phyloP scores from a whole-genome alignment of 1,140 invertebrate genomes.

The Ceratoteleas bidentatus region DNA sequence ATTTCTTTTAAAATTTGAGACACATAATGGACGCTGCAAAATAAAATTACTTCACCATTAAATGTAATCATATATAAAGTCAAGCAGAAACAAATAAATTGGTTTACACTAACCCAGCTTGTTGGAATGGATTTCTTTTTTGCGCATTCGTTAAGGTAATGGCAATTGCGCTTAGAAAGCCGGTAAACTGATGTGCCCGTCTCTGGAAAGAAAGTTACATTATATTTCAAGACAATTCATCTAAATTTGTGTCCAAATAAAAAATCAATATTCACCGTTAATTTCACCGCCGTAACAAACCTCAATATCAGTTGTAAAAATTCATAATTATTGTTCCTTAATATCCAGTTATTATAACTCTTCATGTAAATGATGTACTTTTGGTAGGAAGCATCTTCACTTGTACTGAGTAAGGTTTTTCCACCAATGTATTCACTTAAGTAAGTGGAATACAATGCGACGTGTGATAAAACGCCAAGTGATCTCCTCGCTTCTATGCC shows the following conservation, averaged over 20 bases:
- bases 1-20: conserved; percentile 76
- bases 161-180: conserved; percentile 74
- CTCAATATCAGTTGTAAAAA: conserved; percentile 75
- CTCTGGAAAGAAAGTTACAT: conserved; percentile 69
- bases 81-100: neutral
- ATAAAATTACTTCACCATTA: conserved; percentile 16
- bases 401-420: conserved; percentile 58
- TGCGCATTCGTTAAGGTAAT: conserved; percentile 71
- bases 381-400: conserved; percentile 69
- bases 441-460: conserved; percentile 71
- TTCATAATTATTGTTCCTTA: conserved; percentile 71
- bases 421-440: conserved; percentile 75
- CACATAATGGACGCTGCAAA: conserved; percentile 71
- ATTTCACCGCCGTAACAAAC: conserved; percentile 71
- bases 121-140: conserved; percentile 65
- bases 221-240: neutral
- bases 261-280: conserved; percentile 65
- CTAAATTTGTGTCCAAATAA: neutral
- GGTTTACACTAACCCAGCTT: conserved; percentile 13
- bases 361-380: conserved; percentile 72
- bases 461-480: conserved; percentile 70
- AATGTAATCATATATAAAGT: conserved; percentile 15
- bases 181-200: conserved; percentile 78
- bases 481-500: conserved; percentile 76
- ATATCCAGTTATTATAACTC: conserved; percentile 72